Base-by-base conservation (phyloP, 1,140 invertebrate species). In the Drosophila saltans region DNA sequence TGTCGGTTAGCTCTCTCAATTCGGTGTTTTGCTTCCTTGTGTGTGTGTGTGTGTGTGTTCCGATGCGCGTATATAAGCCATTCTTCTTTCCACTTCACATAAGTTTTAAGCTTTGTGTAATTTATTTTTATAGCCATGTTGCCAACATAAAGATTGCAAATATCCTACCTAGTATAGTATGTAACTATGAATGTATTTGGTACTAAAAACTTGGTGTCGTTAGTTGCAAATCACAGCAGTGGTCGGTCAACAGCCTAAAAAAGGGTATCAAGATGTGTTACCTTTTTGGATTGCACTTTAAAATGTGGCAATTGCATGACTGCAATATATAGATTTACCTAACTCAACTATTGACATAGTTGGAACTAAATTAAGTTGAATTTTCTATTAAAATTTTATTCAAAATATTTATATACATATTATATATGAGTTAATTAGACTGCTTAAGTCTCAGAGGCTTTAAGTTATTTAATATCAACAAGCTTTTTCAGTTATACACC, bases 101-200 rank as follows among this genome's bases (percentile, higher is more conserved):
- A 84, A 89, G 71, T 88, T 89, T 88, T 84, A 89, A 90, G 84
- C 84, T 89, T 66, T 69, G 78, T 81, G 84, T 89, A 89, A 88
- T 88, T 88, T 88, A 88, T 89, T 89, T 88, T 88, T 88, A 88
- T 88, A 69, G 84, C 80, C 80, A 58, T 76, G 82, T 79, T 78
- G 79, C 66, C 69, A 76, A 82, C 83, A 72, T 88, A 77, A 82
- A 88, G 82, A 88, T 80, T 86, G 79, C 82, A 86, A 88, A 88
- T 88, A 74, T 88, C 45, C 45, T 26, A 52, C 21, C 45, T 24
- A 26, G n/a, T 52, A 52, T 36, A 36, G 33, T 36, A 36, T 36
- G 6, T 36, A 36, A 36, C 33, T 36, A 36, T 36, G 48, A 24
- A 55, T 55, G 75, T 85, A 81, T 82, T 85, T 85, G 82, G 21